A percentile compares a stretch with the other conserved stretches of the same genome.
phyloP scores from a whole-genome alignment of 35 echinoderm and acorn worm species.

The Diadema setosum region DNA sequence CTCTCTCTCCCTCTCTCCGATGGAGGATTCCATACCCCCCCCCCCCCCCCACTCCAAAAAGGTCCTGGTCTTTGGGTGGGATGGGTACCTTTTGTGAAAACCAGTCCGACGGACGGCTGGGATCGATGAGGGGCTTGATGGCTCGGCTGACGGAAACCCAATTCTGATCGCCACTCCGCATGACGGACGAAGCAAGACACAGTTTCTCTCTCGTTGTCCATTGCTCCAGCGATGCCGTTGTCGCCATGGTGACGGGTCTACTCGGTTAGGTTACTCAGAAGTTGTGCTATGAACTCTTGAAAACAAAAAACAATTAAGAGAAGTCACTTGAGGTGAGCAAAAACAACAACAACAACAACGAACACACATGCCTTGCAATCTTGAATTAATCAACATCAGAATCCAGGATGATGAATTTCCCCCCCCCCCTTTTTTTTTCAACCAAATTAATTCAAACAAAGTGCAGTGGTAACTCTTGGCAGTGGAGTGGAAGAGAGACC shows the following conservation, averaged over 20 bases:
- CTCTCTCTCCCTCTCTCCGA: no score
- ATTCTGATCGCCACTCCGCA: conserved; percentile 98
- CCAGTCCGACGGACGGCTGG: conserved; percentile 64
- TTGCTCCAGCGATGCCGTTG: conserved; percentile 37
- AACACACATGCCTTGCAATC: background rate
- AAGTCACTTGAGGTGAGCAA: background rate
- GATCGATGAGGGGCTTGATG: conserved; percentile 89
- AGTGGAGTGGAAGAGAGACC: no score
- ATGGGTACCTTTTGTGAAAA: conserved; percentile 79
- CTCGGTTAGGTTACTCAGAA: background rate
- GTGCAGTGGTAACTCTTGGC: no score
- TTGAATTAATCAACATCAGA: background rate
- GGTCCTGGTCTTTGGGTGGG: no score
- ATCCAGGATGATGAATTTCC: no score
- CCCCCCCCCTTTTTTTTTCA: background rate
- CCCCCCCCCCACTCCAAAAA: no score
- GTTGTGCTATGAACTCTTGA: background rate
- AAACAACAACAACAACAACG: background rate
- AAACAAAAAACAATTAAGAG: background rate
- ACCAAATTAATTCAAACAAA: background rate
- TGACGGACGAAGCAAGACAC: conserved; percentile 84
- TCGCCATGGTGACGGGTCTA: conserved; percentile 28
- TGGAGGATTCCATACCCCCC: no score
- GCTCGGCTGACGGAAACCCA: conserved; percentile 93
- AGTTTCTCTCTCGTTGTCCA: conserved; percentile 92